A percentile compares a stretch with the other conserved stretches of the same genome.
Evolutionary conservation across 2,113 vertebrate genomes (phyloP).

Genomic region (Neolamprologus sp.): DNA sequence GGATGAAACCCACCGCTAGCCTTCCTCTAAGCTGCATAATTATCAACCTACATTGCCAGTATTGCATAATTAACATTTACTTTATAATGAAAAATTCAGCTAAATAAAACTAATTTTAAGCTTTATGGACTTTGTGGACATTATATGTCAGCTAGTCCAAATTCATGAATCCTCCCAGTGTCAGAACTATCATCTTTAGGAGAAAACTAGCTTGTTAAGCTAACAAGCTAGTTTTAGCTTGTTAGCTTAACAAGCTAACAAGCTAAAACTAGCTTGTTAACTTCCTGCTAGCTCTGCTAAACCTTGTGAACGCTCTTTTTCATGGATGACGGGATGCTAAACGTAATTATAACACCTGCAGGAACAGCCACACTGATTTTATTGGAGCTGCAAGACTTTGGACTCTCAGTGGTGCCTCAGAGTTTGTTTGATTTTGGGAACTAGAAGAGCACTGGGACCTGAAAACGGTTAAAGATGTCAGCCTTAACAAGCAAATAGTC

Average conservation of each 20-base stretch:
- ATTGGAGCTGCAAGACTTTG: neutral
- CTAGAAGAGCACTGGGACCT: accelerated
- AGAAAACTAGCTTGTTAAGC: neutral
- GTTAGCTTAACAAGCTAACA: too few species aligned
- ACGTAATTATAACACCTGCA: neutral
- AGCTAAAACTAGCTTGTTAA: neutral
- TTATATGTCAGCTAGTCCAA: neutral
- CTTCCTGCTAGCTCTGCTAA: neutral
- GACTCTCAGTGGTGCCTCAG: neutral
- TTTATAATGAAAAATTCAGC: neutral
- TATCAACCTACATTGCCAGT: neutral
- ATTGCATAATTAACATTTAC: neutral
- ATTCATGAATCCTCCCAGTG: neutral
- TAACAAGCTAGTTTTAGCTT: too few species aligned
- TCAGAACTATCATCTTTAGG: neutral
- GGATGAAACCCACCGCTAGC: neutral
- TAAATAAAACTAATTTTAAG: neutral
- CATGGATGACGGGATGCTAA: neutral
- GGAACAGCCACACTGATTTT: neutral
- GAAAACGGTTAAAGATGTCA: neutral
- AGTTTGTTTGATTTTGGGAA: neutral
- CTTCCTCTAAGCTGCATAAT: neutral
- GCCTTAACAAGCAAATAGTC: neutral
- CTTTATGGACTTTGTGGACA: neutral
- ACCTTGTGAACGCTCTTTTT: neutral